These are phyloP conservation scores for Eremobia ochroleuca DNA, from an alignment of 2,888 invertebrate genomes.

Conservation along the genomic window DNA sequence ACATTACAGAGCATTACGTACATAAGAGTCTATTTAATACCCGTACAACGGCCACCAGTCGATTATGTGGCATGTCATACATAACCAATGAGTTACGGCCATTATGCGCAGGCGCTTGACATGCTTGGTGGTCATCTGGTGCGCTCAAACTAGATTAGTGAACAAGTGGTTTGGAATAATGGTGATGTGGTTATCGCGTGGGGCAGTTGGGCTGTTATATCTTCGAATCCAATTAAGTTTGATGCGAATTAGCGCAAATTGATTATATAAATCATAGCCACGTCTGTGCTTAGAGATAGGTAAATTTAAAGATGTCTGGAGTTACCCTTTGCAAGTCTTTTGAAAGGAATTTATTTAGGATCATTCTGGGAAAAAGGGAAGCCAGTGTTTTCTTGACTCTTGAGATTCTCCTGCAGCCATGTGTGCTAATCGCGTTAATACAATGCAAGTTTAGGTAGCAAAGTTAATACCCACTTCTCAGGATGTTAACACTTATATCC, in stretches of 20 bases:
- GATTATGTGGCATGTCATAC: conserved; percentile 50
- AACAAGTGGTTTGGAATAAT: conserved; percentile 15
- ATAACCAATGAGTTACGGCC: conserved; percentile 56
- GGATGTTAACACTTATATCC: neutral
- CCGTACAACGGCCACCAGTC: conserved; percentile 15
- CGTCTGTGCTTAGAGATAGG: neutral
- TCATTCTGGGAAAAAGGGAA: neutral
- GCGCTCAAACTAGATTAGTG: conserved; percentile 31
- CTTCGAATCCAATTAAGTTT: neutral
- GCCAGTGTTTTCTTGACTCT: neutral
- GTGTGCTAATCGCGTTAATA: neutral
- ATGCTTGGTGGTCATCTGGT: conserved; percentile 40
- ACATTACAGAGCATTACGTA: conserved; percentile 29
- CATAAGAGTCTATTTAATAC: conserved; percentile 31
- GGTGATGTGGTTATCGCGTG: conserved; percentile 9
- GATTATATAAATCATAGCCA: neutral
- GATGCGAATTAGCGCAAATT: neutral
- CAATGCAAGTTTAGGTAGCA: neutral
- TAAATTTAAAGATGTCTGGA: neutral
- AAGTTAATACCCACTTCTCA: neutral
- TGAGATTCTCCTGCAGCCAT: neutral
- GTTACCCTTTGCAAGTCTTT: neutral
- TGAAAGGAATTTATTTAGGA: neutral
- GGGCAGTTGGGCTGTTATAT: neutral
- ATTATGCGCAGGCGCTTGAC: conserved; percentile 31